phyloP scores from a whole-genome alignment of 2,797 vertebrate genomes.

The Protonibea diacanthus region DNA sequence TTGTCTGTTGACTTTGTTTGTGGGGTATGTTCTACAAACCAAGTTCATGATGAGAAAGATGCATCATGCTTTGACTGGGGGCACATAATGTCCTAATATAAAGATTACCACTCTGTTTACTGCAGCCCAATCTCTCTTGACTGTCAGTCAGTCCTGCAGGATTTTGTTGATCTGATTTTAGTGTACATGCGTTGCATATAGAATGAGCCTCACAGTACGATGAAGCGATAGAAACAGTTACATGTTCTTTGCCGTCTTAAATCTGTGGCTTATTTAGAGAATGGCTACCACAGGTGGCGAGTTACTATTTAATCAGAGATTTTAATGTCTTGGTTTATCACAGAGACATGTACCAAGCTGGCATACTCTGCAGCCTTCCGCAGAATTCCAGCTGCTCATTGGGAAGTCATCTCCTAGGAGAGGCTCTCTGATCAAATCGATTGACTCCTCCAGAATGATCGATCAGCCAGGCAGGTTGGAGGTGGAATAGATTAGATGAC shows the following conservation, averaged over 20 bases:
- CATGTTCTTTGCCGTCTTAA: constrained; percentile 50
- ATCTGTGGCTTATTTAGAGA: constrained; percentile 63
- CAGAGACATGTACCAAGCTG: constrained; percentile 74
- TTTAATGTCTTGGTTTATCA: constrained; percentile 78
- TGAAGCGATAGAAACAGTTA: constrained; percentile 50
- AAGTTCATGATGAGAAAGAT: constrained; percentile 77
- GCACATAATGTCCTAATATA: constrained; percentile 79
- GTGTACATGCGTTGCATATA: constrained; percentile 64
- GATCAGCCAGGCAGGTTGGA: constrained; percentile 76
- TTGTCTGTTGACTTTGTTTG: constrained; percentile 86
- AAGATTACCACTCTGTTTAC: constrained; percentile 81
- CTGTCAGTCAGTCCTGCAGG: constrained; percentile 69
- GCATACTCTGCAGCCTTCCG: constrained; percentile 50
- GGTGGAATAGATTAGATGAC: constrained; percentile 82
- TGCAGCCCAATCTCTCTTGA: constrained; percentile 65
- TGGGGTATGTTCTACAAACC: constrained; percentile 83
- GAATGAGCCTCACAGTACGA: constrained; percentile 54
- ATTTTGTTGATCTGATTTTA: constrained; percentile 72
- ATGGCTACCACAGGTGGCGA: constrained; percentile 67
- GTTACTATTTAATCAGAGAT: constrained; percentile 79
- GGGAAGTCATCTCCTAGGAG: constrained; percentile 70
- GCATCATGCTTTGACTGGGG: constrained; percentile 75
- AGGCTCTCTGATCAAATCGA: constrained; percentile 81
- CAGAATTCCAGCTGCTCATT: constrained; percentile 54
- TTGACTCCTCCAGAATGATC: constrained; percentile 76